These are phyloP conservation scores for Alosa sapidissima DNA, from an alignment of 2,797 vertebrate genomes.

Conservation along the genomic window DNA sequence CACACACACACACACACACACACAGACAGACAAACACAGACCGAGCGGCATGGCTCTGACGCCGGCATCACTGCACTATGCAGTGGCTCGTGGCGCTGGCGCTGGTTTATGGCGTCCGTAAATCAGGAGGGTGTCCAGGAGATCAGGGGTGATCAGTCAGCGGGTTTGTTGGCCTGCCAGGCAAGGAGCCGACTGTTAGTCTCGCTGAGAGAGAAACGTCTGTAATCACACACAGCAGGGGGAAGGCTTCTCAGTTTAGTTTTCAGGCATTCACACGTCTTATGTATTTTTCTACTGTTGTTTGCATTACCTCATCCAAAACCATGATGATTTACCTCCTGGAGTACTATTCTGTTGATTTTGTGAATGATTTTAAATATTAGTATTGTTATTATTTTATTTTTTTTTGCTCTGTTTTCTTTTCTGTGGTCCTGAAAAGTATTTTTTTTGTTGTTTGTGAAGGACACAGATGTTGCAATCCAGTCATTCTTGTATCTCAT, in stretches of 20 bases:
- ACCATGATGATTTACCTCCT: background rate
- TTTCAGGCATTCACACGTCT: background rate
- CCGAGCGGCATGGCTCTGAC: background rate
- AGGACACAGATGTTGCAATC: background rate
- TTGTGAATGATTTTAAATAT: background rate
- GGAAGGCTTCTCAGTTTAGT: background rate
- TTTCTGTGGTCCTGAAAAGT: background rate
- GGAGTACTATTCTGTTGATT: background rate
- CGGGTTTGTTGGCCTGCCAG: constrained; percentile 29
- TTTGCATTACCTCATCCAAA: background rate
- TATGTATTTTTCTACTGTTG: background rate
- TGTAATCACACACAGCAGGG: background rate
- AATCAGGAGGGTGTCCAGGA: constrained; percentile 36
- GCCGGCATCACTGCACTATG: too few relatives aligned
- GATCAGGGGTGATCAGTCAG: constrained; percentile 34
- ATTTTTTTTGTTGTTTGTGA: background rate
- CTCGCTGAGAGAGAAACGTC: constrained; percentile 5
- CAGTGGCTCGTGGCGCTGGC: constrained; percentile 8
- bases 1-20: too few relatives aligned
- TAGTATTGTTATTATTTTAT: background rate
- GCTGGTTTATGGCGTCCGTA: constrained; percentile 36
- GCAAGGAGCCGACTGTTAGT: background rate
- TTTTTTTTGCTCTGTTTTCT: background rate
- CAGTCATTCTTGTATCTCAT: background rate
- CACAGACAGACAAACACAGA: too few relatives aligned